Evolutionary conservation across 2,113 vertebrate species (phyloP).

Genomic region (Dasyornis broadbenti): DNA sequence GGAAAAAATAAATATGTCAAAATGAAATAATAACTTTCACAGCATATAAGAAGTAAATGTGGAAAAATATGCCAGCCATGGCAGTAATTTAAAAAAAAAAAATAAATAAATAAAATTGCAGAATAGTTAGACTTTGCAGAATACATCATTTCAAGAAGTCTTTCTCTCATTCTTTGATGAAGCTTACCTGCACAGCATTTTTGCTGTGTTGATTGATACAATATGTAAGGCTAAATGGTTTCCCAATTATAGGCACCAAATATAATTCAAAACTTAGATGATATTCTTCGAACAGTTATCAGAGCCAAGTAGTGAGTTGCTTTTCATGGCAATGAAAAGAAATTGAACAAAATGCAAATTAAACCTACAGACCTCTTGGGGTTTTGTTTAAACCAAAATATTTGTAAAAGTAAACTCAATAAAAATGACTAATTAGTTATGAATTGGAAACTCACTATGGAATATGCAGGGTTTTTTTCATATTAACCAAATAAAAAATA

Average conservation of each 20-base stretch:
- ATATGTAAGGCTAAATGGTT: background rate
- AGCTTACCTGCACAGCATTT: background rate
- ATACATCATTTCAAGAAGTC: background rate
- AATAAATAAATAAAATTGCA: background rate
- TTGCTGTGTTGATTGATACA: background rate
- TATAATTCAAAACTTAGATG: background rate
- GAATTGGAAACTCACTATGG: background rate
- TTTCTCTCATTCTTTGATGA: background rate
- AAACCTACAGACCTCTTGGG: background rate
- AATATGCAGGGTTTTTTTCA: background rate
- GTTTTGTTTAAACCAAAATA: constrained; percentile 23
- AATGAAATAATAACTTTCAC: background rate
- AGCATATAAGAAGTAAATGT: background rate
- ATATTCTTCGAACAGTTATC: constrained; percentile 25
- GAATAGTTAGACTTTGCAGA: background rate
- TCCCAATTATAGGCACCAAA: background rate
- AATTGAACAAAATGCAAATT: background rate
- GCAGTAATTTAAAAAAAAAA: background rate
- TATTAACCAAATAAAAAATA: background rate
- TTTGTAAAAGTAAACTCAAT: background rate
- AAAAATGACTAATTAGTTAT: background rate
- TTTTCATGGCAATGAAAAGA: background rate
- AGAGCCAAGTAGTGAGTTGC: background rate
- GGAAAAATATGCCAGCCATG: background rate
- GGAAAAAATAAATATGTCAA: background rate